These are phyloP conservation scores for Drosophila ironensis DNA, from an alignment of 1,140 invertebrate genomes.

Conservation along the genomic window DNA sequence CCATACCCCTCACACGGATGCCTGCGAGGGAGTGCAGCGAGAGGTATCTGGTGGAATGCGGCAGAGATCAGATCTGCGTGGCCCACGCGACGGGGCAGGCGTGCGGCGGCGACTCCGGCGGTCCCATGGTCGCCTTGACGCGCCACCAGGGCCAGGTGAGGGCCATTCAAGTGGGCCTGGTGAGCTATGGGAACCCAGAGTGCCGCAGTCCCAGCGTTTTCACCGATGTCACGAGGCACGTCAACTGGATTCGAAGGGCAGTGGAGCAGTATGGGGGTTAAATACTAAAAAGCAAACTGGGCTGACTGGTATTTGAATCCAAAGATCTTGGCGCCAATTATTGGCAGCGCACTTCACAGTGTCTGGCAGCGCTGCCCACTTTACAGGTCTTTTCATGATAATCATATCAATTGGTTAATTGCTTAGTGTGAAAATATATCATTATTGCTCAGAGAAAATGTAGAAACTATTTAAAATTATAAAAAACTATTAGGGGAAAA, in stretches of 20 bases:
- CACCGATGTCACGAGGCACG: conserved; percentile 4
- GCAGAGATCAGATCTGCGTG: conserved; percentile 9
- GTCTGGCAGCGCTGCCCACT: too few species aligned
- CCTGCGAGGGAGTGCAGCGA: background rate
- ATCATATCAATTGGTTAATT: too few species aligned
- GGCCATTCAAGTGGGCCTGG: conserved; percentile 2
- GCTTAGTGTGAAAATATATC: too few species aligned
- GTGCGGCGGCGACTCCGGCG: conserved; percentile 17
- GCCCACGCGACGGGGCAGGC: background rate
- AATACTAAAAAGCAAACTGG: background rate
- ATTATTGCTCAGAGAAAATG: too few species aligned
- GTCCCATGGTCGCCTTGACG: conserved; percentile 6
- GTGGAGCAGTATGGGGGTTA: background rate
- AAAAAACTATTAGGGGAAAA: too few species aligned
- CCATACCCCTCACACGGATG: background rate
- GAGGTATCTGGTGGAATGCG: background rate
- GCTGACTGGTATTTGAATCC: too few species aligned
- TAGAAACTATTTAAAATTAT: too few species aligned
- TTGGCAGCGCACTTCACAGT: too few species aligned
- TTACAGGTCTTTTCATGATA: too few species aligned
- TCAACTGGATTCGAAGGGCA: background rate
- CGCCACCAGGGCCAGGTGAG: too few species aligned
- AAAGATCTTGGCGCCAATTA: too few species aligned
- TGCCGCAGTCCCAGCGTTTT: conserved; percentile 24
- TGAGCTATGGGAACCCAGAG: conserved; percentile 18